Evolutionary conservation across 2,888 invertebrate species (phyloP).

Genomic region (Oscheius sp.): DNA sequence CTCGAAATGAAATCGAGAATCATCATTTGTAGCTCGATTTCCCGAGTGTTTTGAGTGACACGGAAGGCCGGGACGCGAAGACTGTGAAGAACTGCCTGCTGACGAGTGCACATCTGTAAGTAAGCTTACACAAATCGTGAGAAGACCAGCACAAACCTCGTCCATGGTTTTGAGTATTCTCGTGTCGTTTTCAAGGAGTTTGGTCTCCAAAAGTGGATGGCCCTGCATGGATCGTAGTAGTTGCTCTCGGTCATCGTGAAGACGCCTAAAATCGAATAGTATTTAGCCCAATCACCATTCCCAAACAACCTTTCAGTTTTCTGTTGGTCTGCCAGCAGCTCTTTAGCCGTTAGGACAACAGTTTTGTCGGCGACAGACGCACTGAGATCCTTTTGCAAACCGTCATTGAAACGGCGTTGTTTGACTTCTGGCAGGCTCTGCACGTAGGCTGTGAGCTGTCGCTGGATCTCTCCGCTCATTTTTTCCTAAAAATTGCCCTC

Average conservation of each 20-base stretch:
- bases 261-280: constrained; percentile 24
- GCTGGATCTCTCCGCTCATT: constrained; percentile 13
- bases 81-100: constrained; percentile 37
- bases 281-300: background rate
- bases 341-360: constrained; percentile 17
- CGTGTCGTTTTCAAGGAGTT: constrained; percentile 36
- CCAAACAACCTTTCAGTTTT: constrained; percentile 36
- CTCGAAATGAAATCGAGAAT: constrained; percentile 40
- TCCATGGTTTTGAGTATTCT: constrained; percentile 25
- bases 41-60: constrained; percentile 37
- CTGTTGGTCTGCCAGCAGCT: constrained; percentile 39
- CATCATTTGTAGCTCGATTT: constrained; percentile 42
- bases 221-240: constrained; percentile 31
- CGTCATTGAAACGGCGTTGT: constrained; percentile 39
- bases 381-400: constrained; percentile 38
- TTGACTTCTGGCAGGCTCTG: constrained; percentile 27
- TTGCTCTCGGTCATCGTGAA: constrained; percentile 32
- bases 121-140: background rate
- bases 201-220: constrained; percentile 38
- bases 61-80: constrained; percentile 40
- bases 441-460: constrained; percentile 29
- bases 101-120: constrained; percentile 35
- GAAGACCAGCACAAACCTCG: constrained; percentile 2
- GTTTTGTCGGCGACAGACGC: constrained; percentile 28
- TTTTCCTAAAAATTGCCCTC: background rate